Conservation (phyloP, 2,113 vertebrate genomes). For the Pyxicephalus adspersus region DNA sequence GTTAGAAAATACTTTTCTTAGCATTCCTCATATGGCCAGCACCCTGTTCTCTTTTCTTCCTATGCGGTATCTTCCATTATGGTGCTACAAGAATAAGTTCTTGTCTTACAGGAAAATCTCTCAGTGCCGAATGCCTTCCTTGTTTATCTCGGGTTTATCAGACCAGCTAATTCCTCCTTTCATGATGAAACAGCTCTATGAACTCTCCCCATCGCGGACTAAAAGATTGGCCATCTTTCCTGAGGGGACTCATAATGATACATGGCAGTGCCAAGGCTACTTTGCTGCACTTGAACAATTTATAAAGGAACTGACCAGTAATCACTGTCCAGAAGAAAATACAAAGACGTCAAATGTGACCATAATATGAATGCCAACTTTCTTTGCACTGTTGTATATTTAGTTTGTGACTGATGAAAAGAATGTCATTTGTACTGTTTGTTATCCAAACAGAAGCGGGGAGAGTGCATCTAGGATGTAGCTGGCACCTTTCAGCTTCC, state of each 20-base stretch:
- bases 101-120: constrained; percentile 91
- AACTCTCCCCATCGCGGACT: constrained; percentile 96
- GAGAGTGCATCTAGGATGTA: constrained; percentile 16
- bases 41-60: constrained; percentile 97
- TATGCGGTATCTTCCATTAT: constrained; percentile 92
- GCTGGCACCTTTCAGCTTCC: constrained; percentile 30
- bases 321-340: constrained; percentile 88
- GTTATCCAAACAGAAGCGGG: constrained; percentile 11
- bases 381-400: constrained; percentile 67
- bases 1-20: constrained; percentile 98
- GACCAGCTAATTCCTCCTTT: constrained; percentile 97
- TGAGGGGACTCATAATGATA: constrained; percentile 97
- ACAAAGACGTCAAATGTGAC: constrained; percentile 89
- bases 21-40: constrained; percentile 97
- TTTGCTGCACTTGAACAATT: constrained; percentile 96
- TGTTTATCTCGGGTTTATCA: constrained; percentile 96
- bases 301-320: constrained; percentile 92
- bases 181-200: constrained; percentile 99
- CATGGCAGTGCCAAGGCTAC: constrained; percentile 99
- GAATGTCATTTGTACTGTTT: constrained; percentile 51
- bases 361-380: constrained; percentile 85
- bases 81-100: constrained; percentile 99
- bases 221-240: constrained; percentile 96
- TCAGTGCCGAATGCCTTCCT: constrained; percentile 94
- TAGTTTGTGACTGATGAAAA: constrained; percentile 55